These are phyloP conservation scores for Etheostoma spectabile DNA, from an alignment of 2,113 vertebrate genomes.

Conservation along the genomic window DNA sequence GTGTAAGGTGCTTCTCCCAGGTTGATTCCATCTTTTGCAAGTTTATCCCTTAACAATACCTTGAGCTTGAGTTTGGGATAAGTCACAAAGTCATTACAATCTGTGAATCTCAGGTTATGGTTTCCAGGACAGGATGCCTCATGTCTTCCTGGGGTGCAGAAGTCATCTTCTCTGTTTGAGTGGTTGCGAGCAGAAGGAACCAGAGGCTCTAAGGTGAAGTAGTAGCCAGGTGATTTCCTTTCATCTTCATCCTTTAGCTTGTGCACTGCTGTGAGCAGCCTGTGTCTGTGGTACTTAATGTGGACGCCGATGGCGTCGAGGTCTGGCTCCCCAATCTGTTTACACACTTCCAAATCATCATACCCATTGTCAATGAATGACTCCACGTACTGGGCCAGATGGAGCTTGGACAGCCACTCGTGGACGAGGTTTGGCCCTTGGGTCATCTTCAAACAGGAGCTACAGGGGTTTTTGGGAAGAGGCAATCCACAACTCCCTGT, in stretches of 20 bases:
- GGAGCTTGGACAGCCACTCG: slow-evolving; percentile 94
- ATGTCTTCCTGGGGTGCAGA: slow-evolving; percentile 37
- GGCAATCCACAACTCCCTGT: not conserved
- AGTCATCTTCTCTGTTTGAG: slow-evolving; percentile 56
- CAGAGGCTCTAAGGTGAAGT: slow-evolving; percentile 95
- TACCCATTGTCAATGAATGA: slow-evolving; percentile 98
- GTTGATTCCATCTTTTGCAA: slow-evolving; percentile 92
- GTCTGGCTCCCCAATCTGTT: slow-evolving; percentile 96
- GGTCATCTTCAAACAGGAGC: slow-evolving; percentile 83
- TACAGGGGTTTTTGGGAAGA: not conserved
- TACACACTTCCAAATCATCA: slow-evolving; percentile 98
- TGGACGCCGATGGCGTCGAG: slow-evolving; percentile 96
- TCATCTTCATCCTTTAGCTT: slow-evolving; percentile 88
- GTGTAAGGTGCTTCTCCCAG: slow-evolving; percentile 92
- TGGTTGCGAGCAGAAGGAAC: slow-evolving; percentile 53
- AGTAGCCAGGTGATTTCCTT: slow-evolving; percentile 85
- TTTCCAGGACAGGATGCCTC: slow-evolving; percentile 72
- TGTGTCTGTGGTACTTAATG: slow-evolving; percentile 88
- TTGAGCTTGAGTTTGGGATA: slow-evolving; percentile 95
- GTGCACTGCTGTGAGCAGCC: slow-evolving; percentile 90
- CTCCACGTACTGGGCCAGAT: slow-evolving; percentile 93
- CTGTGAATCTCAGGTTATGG: slow-evolving; percentile 71
- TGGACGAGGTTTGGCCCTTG: slow-evolving; percentile 90
- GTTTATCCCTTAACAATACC: slow-evolving; percentile 96
- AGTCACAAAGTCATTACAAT: slow-evolving; percentile 83